Evolutionary conservation across 2,113 vertebrate species (phyloP).

Genomic region (Shinisaurus crocodilurus): DNA sequence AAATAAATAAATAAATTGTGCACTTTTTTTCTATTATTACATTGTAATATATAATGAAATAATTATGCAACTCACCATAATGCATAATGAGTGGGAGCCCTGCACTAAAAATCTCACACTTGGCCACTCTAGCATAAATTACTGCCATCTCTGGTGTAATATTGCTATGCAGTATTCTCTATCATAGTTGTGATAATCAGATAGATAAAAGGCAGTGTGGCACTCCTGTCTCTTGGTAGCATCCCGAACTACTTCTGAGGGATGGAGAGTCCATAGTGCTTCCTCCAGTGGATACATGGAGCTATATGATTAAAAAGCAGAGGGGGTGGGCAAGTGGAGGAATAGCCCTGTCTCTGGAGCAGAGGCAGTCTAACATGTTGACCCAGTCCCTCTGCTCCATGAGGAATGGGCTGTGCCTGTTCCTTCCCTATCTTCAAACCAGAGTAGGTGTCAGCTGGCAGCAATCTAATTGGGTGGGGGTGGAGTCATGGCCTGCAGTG

Average conservation of each 20-base stretch:
- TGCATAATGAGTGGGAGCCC: too few species aligned
- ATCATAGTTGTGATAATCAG: neutral
- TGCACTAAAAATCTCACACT: too few species aligned
- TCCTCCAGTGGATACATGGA: neutral
- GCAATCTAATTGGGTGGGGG: neutral
- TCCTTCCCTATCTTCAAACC: neutral
- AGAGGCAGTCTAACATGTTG: neutral
- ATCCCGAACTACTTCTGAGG: neutral
- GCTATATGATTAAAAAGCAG: neutral
- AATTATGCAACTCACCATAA: too few species aligned
- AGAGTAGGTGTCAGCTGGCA: too few species aligned
- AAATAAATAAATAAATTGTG: too few species aligned
- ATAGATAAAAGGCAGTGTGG: neutral
- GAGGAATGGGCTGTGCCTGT: neutral
- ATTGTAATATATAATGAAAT: too few species aligned
- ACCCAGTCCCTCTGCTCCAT: neutral
- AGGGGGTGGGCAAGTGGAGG: neutral
- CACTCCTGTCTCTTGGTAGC: neutral
- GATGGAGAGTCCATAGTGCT: neutral
- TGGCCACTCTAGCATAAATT: neutral
- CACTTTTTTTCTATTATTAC: too few species aligned
- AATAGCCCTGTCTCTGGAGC: neutral
- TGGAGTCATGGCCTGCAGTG: too few species aligned
- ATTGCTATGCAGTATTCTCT: neutral
- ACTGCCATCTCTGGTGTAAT: neutral